These are phyloP conservation scores for Calycopis cecrops DNA, from an alignment of 1,140 invertebrate genomes.

Conservation along the genomic window DNA sequence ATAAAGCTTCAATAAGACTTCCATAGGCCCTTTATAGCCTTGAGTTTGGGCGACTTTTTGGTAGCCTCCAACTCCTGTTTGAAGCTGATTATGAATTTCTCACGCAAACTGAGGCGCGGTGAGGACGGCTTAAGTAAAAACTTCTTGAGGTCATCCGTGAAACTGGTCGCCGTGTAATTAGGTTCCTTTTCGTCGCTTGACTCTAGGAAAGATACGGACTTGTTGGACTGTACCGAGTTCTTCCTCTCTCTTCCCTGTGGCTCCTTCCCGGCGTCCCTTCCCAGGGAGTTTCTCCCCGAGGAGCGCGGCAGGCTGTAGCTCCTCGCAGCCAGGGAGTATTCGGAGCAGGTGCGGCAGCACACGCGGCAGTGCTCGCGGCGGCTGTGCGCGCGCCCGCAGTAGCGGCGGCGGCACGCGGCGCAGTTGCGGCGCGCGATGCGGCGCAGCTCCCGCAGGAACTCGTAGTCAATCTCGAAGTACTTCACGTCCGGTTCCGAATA, in stretches of 20 bases:
- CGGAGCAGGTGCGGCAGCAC: conserved; percentile 61
- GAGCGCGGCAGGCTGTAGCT: neutral
- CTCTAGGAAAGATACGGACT: conserved; percentile 69
- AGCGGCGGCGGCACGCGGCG: conserved; percentile 48
- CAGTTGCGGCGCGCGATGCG: conserved; percentile 60
- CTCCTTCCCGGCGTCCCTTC: conserved; percentile 39
- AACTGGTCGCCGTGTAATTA: conserved; percentile 70
- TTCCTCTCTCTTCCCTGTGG: conserved; percentile 41
- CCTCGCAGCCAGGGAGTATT: conserved; percentile 54
- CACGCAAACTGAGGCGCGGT: conserved; percentile 60
- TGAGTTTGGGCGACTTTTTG: conserved; percentile 64
- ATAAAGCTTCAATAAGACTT: conserved; percentile 65
- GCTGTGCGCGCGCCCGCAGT: conserved; percentile 34
- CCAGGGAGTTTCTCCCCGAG: conserved; percentile 56
- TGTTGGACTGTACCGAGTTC: conserved; percentile 65
- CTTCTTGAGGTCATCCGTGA: conserved; percentile 71
- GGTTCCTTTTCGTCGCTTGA: conserved; percentile 62
- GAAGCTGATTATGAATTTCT: conserved; percentile 70
- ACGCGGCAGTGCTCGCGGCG: conserved; percentile 54
- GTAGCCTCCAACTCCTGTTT: conserved; percentile 61
- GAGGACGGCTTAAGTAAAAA: conserved; percentile 65
- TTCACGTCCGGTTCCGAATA: conserved; percentile 72
- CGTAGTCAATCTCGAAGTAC: conserved; percentile 73
- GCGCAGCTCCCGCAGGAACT: conserved; percentile 65
- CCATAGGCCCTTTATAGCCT: conserved; percentile 71